These are phyloP conservation scores for Drosophila burlai DNA, from an alignment of 1,140 invertebrate species.

Conservation along the genomic window DNA sequence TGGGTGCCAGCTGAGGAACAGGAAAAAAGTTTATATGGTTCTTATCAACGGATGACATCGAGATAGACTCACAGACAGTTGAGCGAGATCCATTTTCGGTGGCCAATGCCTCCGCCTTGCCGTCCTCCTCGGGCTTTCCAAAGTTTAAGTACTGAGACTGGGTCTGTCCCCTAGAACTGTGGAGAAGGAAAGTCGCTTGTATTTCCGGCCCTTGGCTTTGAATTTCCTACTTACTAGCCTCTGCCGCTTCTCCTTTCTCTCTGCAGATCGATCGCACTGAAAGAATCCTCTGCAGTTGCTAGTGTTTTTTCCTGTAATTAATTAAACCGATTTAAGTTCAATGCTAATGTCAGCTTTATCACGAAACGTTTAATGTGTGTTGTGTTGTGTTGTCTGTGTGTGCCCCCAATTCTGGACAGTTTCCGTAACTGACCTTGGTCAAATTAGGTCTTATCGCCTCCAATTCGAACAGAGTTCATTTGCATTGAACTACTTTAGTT, in stretches of 20 bases:
- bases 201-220: not conserved
- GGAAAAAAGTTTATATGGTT: too few relatives aligned
- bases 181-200: not conserved
- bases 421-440: slow-evolving; percentile 75
- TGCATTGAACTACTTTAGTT: slow-evolving; percentile 62
- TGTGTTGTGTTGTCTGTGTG: not conserved
- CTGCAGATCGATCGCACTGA: slow-evolving; percentile 44
- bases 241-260: slow-evolving; percentile 71
- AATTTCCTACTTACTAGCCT: slow-evolving; percentile 71
- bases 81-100: slow-evolving; percentile 90
- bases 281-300: slow-evolving; percentile 43
- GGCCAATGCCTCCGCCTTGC: slow-evolving; percentile 92
- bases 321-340: slow-evolving; percentile 50
- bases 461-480: slow-evolving; percentile 54
- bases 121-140: slow-evolving; percentile 87
- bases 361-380: not conserved
- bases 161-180: slow-evolving; percentile 89
- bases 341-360: slow-evolving; percentile 66
- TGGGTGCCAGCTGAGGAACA: slow-evolving; percentile 87
- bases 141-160: slow-evolving; percentile 93
- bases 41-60: too few relatives aligned
- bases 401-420: slow-evolving; percentile 16
- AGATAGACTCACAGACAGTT: slow-evolving; percentile 89
- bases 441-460: slow-evolving; percentile 64
- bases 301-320: slow-evolving; percentile 54